Percentiles rank a stretch among this genome's conserved stretches.
Evolutionary conservation across 2,113 vertebrate species (phyloP).

Genomic region (Zonotrichia leucophrys): DNA sequence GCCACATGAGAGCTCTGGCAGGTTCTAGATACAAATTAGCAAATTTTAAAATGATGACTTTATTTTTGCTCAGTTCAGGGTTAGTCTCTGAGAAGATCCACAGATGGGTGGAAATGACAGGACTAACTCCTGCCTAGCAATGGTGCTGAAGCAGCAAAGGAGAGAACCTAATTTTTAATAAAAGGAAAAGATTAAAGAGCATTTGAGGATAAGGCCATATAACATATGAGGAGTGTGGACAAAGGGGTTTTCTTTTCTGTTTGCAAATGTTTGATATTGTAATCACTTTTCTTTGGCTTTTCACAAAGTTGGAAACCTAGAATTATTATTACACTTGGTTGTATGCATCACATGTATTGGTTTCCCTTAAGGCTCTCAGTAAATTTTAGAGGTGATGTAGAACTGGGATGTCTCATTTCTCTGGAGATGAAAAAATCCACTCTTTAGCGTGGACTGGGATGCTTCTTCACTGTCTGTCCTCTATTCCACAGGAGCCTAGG

Average conservation of each 20-base stretch:
- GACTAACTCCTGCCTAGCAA: background rate
- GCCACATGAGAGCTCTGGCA: background rate
- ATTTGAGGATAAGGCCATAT: background rate
- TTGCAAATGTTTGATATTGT: background rate
- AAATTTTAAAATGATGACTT: background rate
- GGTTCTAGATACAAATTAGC: background rate
- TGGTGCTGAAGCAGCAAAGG: background rate
- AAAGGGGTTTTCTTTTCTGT: background rate
- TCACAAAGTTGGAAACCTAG: background rate
- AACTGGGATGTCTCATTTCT: background rate
- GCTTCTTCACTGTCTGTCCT: background rate
- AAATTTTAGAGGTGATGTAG: background rate
- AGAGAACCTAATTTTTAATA: background rate
- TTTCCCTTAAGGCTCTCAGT: background rate
- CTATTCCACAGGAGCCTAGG: background rate
- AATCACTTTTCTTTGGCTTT: background rate
- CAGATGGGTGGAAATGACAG: background rate
- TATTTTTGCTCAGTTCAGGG: background rate
- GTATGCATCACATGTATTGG: background rate
- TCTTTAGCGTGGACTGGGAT: background rate
- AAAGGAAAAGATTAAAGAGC: background rate
- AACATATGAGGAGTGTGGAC: background rate
- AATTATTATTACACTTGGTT: background rate
- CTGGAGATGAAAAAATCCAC: background rate
- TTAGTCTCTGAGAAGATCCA: background rate